phyloP scores from a whole-genome alignment of 2,888 invertebrate species.

The Heliconius ethilla region DNA sequence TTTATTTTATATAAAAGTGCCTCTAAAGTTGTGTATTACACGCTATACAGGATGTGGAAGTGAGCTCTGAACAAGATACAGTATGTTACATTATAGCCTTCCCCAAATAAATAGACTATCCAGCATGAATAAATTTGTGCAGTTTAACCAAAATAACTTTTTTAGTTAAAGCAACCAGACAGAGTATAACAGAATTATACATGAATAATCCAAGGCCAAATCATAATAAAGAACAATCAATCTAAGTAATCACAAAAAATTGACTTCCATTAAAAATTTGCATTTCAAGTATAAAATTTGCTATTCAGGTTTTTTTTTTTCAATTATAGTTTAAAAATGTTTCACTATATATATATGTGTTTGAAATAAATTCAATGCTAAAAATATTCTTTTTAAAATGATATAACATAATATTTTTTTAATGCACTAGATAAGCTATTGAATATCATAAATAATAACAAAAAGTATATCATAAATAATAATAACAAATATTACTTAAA shows the following conservation, averaged over 20 bases:
- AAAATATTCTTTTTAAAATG: too few species aligned
- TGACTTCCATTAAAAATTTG: constrained; percentile 2
- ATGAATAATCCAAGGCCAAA: constrained; percentile 24
- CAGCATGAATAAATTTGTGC: neutral
- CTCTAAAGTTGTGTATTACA: too few species aligned
- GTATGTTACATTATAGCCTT: neutral
- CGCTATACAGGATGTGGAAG: too few species aligned
- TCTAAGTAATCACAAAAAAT: constrained; percentile 12
- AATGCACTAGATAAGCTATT: neutral
- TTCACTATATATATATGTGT: neutral
- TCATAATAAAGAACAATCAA: constrained; percentile 11
- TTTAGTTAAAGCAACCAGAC: neutral
- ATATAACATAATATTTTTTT: neutral
- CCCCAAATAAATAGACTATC: neutral
- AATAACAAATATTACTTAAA: neutral
- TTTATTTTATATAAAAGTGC: too few species aligned
- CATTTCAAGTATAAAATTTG: neutral
- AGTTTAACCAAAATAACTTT: neutral
- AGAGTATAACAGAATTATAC: constrained; percentile 16
- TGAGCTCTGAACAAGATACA: too few species aligned
- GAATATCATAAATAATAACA: neutral
- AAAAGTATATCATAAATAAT: neutral
- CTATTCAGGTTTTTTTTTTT: neutral
- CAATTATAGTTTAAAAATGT: neutral
- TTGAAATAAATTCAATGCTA: neutral